Evolutionary conservation across 2,888 invertebrate genomes (phyloP), one percentile per base, ranked within the genome.

Genomic region (Mimachlamys varia): DNA sequence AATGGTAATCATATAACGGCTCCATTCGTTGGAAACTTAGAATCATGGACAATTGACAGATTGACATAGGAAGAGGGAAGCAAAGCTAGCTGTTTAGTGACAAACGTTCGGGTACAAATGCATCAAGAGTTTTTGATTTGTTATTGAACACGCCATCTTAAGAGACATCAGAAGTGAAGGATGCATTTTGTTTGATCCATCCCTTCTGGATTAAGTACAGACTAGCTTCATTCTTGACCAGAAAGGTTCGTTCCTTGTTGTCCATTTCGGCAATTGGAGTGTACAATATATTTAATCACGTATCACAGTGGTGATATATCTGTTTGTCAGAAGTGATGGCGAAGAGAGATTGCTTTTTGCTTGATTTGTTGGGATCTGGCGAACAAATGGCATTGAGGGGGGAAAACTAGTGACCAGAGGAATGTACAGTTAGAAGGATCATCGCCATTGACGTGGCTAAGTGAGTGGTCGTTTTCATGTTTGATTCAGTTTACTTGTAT

Each of bases 291-390:
- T 33, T 22, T 76, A 76, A 76, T 76, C 76, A 76, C 17, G 76
- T 76, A 76, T 76, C 76, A 76, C 27, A 12, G 27, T 76, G 76
- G 33, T 76, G 76, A 76, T 76, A 76, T 76, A 76, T 76, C 27
- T 76, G 76, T 33, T 76, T 76, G 76, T 33, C 76, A 76, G 33
- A 76, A 76, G 76, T 76, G 33, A 33, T 76, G 76, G 33, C 76
- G 33, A 33, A 76, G 76, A 76, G 76, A 76, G 76, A 76, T 76
- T 76, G 76, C 76, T 33, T 76, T 76, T 76, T 76, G 33, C 76
- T 76, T 76, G 33, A 76, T 76, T 76, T 76, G 76, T 33, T 33
- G 33, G 15, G 27, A 76, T 76, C 76, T 76, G 27, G 27, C 10
- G 33, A 33, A 76, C 76, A 27, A 76, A 76, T 76, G 22, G 76